Conservation (phyloP, 2,113 vertebrate genomes). For the Potamarius usumacintae region DNA sequence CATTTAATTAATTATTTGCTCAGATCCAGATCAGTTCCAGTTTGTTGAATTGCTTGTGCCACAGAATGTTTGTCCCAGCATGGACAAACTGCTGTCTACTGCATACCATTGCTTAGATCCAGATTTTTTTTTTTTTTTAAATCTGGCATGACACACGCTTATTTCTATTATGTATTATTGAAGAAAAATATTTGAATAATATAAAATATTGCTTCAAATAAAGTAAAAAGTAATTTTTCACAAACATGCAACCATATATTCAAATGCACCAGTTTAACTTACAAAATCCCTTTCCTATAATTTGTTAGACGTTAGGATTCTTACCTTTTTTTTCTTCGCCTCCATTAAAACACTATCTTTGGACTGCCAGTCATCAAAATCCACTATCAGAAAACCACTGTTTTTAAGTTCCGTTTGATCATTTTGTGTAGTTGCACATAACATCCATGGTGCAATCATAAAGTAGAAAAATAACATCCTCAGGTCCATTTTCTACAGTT, state of each 20-base stretch:
- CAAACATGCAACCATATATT: background rate
- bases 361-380: constrained; percentile 23
- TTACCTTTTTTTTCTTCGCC: constrained; percentile 60
- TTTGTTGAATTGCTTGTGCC: background rate
- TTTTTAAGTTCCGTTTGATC: constrained; percentile 34
- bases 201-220: background rate
- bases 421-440: constrained; percentile 64
- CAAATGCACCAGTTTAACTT: background rate
- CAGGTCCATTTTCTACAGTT: constrained; percentile 72
- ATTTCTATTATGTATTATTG: background rate
- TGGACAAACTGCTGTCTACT: constrained; percentile 17
- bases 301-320: background rate
- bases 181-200: background rate
- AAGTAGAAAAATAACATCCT: constrained; percentile 71
- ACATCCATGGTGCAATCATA: constrained; percentile 72
- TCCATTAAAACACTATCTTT: constrained; percentile 44
- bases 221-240: background rate
- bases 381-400: constrained; percentile 2
- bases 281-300: background rate
- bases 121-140: constrained; percentile 8
- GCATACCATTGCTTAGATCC: constrained; percentile 20
- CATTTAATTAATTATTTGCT: background rate
- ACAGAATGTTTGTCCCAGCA: constrained; percentile 2
- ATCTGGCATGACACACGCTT: background rate
- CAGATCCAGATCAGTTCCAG: constrained; percentile 17